Conservation (phyloP, 2,797 vertebrate species). For the Eidolon dupreanum region DNA sequence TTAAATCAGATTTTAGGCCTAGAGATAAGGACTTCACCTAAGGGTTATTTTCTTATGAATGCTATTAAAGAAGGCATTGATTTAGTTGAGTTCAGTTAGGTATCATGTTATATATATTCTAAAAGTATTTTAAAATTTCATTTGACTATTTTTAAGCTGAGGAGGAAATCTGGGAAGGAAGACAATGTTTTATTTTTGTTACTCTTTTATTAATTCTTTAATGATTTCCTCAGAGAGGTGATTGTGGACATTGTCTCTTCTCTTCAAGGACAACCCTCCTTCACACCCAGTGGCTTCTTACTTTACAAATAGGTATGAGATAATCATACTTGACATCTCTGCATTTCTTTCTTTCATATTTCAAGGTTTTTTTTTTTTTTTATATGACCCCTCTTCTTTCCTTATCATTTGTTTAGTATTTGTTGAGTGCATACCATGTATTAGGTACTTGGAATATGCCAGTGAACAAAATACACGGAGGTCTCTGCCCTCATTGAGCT, state of each 20-base stretch:
- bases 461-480: background rate
- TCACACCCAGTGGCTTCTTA: background rate
- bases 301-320: background rate
- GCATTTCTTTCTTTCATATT: background rate
- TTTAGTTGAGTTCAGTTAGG: background rate
- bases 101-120: background rate
- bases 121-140: conserved; percentile 11
- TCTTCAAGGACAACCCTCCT: background rate
- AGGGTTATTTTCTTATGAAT: background rate
- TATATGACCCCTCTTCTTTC: background rate
- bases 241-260: background rate
- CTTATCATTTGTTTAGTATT: background rate
- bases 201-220: background rate
- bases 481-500: background rate
- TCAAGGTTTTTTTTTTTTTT: background rate
- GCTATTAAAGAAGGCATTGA: background rate
- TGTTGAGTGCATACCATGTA: background rate
- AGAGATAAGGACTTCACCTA: background rate
- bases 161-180: background rate
- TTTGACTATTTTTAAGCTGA: background rate
- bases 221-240: background rate
- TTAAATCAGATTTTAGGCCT: background rate
- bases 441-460: background rate
- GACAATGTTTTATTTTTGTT: background rate
- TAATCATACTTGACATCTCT: background rate